A percentile compares a stretch with the other conserved stretches of the same genome.
phyloP scores from a whole-genome alignment of 2,888 invertebrate genomes.

The Sinelater perroti region DNA sequence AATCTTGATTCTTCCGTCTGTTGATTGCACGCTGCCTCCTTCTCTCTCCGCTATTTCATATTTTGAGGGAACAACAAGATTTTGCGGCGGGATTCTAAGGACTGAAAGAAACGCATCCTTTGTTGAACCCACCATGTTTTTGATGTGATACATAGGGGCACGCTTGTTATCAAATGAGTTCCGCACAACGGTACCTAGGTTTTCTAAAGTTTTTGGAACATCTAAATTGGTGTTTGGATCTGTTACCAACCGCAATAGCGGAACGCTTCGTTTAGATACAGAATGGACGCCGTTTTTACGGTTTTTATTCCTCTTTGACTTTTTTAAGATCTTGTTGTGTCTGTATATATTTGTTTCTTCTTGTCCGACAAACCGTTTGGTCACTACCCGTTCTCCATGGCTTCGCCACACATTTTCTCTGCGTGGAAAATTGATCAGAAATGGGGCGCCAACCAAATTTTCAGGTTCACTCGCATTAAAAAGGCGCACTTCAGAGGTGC shows the following conservation, averaged over 20 bases:
- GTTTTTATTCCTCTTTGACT: no score
- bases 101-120: slow-evolving; percentile 55
- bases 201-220: slow-evolving; percentile 57
- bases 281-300: not conserved
- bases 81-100: slow-evolving; percentile 54
- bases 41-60: slow-evolving; percentile 52
- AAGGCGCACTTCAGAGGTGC: not conserved
- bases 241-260: slow-evolving; percentile 40
- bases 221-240: slow-evolving; percentile 55
- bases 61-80: slow-evolving; percentile 54
- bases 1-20: not conserved
- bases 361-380: not conserved
- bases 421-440: not conserved
- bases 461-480: slow-evolving; percentile 4
- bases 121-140: slow-evolving; percentile 54
- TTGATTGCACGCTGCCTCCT: not conserved
- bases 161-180: slow-evolving; percentile 55
- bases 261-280: slow-evolving; percentile 36
- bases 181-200: slow-evolving; percentile 53
- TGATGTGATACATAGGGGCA: slow-evolving; percentile 56
- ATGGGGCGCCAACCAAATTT: slow-evolving; percentile 17
- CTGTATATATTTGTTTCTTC: no score
- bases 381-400: no score
- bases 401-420: not conserved
- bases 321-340: no score